Evolutionary conservation across 2,888 invertebrate genomes (phyloP), one percentile per base, ranked within the genome.

Genomic region (Caenorhabditis macrosperma): DNA sequence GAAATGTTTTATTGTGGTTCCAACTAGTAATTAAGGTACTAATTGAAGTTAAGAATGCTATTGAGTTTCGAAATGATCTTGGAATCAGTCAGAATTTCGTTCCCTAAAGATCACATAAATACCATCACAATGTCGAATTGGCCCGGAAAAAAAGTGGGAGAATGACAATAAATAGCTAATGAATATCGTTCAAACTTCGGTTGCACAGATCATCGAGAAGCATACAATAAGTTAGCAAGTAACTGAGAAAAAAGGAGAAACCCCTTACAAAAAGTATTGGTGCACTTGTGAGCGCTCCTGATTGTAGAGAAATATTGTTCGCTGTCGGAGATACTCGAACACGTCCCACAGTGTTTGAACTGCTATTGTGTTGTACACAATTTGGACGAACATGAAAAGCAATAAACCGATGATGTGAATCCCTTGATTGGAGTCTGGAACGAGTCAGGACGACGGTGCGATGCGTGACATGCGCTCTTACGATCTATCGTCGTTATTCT

Each of bases 401-500:
- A 84, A 64, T 61, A 84, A 55, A 24, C 64, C 78, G n/a, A 84
- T 76, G 24, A 84, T 84, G 68, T 84, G 83, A 52, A 80, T 76
- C 7, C 82, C 75, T 68, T 84, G 80, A 64, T 84, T 84, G 55
- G 79, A 80, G 48, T 84, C 83, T 84, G 71, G 38, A 80, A 44
- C 5, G 9, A 10, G 15, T 57, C n/a, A 41, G 12, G 38, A 50
- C 26, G 4, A 9, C 17, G 17, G 2, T 17, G 7, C 15, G 44
- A 1, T 15, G n/a, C 9, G 30, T 26, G 52, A 38, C 26, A 26
- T 15, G 26, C 17, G 46, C 6, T 33, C 78, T 76, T 52, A 84
- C 83, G 83, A 68, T 82, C 75, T 26, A 84, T 81, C 28, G 83
- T 84, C 20, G 82, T 79, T 35, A 84, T 75, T 44, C 83, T 74